These are phyloP conservation scores for Macroglossus sobrinus DNA, from an alignment of 2,113 vertebrate genomes.

Conservation along the genomic window DNA sequence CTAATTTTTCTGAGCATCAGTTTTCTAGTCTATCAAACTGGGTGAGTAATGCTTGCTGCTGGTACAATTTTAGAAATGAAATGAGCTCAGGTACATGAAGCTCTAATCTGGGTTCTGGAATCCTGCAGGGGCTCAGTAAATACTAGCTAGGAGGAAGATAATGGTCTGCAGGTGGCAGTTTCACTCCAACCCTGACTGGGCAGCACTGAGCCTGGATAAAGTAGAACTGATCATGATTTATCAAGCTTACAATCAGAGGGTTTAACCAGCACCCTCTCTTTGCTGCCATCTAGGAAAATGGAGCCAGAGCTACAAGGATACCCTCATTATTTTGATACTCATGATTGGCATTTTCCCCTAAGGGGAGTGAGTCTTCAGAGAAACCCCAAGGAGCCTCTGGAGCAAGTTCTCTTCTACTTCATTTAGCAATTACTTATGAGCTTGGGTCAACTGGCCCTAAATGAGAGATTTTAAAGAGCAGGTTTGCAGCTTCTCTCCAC, in stretches of 20 bases:
- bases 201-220: background rate
- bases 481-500: constrained; percentile 71
- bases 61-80: background rate
- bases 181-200: background rate
- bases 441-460: constrained; percentile 49
- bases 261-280: background rate
- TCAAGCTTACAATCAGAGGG: background rate
- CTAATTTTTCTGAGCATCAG: background rate
- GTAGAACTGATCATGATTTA: background rate
- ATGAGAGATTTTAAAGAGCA: constrained; percentile 61
- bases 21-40: background rate
- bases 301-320: background rate
- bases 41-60: background rate
- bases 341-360: background rate
- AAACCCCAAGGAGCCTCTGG: background rate
- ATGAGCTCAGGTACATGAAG: background rate
- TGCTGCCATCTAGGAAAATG: background rate
- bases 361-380: background rate
- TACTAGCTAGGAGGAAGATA: background rate
- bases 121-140: background rate
- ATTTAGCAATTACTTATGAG: background rate
- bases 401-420: background rate
- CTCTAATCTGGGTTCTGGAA: background rate
- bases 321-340: background rate
- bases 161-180: background rate